These are phyloP conservation scores for Myotis planiceps DNA, from an alignment of 2,797 vertebrate genomes.

Conservation along the genomic window DNA sequence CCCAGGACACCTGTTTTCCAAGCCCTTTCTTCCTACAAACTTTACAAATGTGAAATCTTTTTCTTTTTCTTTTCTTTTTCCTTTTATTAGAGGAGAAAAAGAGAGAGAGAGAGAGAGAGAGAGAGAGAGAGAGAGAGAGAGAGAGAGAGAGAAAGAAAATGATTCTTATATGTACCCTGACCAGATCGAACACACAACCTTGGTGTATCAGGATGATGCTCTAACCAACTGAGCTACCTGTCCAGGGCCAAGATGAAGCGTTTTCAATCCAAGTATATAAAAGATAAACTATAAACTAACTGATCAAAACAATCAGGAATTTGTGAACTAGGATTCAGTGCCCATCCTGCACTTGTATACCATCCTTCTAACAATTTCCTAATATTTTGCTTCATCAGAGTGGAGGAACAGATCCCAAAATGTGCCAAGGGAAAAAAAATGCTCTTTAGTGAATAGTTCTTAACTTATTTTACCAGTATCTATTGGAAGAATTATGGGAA, in stretches of 20 bases:
- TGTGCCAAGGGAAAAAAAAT: background rate
- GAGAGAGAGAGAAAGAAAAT: background rate
- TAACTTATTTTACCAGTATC: background rate
- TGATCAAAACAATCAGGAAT: background rate
- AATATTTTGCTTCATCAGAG: background rate
- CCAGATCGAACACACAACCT: background rate
- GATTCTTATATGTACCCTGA: background rate
- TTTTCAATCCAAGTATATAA: background rate
- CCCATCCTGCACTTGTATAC: too few relatives aligned
- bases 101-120: too few relatives aligned
- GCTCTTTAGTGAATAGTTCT: background rate
- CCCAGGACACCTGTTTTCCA: background rate
- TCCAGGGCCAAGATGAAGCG: background rate
- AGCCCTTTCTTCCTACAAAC: background rate
- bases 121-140: too few relatives aligned
- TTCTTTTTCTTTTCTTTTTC: background rate
- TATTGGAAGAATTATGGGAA: background rate
- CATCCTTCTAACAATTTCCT: background rate
- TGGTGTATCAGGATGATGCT: background rate
- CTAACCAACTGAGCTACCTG: background rate
- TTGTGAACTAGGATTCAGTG: background rate
- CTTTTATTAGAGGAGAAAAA: too few relatives aligned
- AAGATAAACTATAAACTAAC: background rate
- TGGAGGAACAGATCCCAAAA: background rate
- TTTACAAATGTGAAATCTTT: background rate